Evolutionary conservation across 2,888 invertebrate species (phyloP), one percentile per base, ranked within the genome.

Genomic region (Pelosia muscerda): DNA sequence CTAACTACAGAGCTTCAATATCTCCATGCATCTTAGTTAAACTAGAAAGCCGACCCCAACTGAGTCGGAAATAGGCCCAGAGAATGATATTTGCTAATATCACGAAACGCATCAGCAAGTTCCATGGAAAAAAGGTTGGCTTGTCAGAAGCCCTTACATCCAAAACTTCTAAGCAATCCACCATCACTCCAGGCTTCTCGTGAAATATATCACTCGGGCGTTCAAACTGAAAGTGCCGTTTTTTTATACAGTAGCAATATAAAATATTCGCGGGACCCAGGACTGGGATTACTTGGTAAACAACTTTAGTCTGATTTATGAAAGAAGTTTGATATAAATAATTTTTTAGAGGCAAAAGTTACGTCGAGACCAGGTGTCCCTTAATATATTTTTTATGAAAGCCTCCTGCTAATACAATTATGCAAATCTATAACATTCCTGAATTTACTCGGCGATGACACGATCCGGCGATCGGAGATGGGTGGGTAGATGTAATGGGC

Each of bases 221-320:
- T 70, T 69, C 31, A 68, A 78, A 81, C 78, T 80, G 71, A 75
- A 86, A 86, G 77, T 82, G 75, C 75, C 82, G 78, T 86, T 83
- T 86, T 82, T 85, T 81, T 85, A 85, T 75, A 84, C 82, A 80
- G 69, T 70, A 63, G 71, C 73, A 67, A 73, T 79, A 71, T 76
- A 78, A 80, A 83, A 81, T 76, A 79, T 81, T 80, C 77, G 75
- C 78, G 66, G 83, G 75, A 66, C 74, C 85, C 84, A 84, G 87
- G 86, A 86, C 81, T 84, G 84, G 92, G 90, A 94, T 94, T 91
- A 93, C 94, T 93, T 93, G 81, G 91, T 93, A 94, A 94, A 93
- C 93, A 94, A 94, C 90, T 94, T 93, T 89, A 88, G 85, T 86
- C 83, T 93, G 94, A 94, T 94, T 94, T 95, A 95, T 94, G 94